Conservation (phyloP, 2,797 vertebrate species). For the Rhynchonycteris naso region DNA sequence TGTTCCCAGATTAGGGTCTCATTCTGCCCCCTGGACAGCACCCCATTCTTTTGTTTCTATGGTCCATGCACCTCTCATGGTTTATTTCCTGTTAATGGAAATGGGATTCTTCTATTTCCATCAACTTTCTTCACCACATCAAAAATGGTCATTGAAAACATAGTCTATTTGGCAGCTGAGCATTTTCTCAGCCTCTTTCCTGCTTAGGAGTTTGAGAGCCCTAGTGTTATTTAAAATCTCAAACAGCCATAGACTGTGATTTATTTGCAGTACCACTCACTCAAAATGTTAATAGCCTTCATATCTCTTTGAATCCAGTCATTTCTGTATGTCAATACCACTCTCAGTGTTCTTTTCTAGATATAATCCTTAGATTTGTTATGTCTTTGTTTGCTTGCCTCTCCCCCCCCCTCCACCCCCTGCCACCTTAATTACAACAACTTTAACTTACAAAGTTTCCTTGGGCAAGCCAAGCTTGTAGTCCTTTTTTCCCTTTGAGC, state of each 20-base stretch:
- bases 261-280: neutral
- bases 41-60: neutral
- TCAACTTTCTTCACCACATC: neutral
- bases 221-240: slow-evolving; percentile 19
- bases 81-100: neutral
- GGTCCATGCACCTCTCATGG: neutral
- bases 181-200: neutral
- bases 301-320: neutral
- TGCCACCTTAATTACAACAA: slow-evolving; percentile 26
- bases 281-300: neutral
- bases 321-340: neutral
- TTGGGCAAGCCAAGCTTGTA: neutral
- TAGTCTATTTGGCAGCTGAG: neutral
- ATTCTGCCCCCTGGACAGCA: neutral
- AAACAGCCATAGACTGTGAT: neutral
- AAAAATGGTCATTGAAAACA: neutral
- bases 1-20: too few species aligned
- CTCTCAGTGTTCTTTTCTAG: neutral
- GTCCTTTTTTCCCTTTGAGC: neutral
- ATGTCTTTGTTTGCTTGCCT: neutral
- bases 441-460: neutral
- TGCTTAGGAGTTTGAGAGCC: neutral
- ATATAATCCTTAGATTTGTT: neutral
- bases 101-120: neutral
- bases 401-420: neutral